Conservation (phyloP, 2,888 invertebrate species). For the Leptura quadrifasciata region DNA sequence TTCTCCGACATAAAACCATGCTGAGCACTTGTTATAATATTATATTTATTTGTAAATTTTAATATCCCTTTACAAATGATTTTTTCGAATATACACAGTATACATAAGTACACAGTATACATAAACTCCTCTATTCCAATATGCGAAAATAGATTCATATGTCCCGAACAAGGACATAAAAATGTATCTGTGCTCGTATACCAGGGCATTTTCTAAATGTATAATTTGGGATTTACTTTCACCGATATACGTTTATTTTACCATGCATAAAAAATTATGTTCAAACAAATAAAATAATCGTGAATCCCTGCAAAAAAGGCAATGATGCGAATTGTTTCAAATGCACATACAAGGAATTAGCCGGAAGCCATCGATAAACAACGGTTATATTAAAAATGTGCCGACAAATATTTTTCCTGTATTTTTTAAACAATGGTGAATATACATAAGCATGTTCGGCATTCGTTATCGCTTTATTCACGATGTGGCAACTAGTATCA, state of each 20-base stretch:
- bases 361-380: constrained; percentile 7
- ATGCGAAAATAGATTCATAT: no score
- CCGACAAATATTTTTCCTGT: background rate
- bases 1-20: no score
- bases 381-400: background rate
- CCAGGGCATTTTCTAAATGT: no score
- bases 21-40: no score
- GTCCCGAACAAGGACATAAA: no score
- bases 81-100: no score
- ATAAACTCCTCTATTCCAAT: no score
- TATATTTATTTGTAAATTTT: no score
- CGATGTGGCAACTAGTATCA: background rate
- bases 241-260: background rate
- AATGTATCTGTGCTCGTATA: no score
- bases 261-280: background rate
- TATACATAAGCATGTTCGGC: background rate
- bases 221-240: background rate
- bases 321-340: constrained; percentile 3
- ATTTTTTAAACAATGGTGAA: background rate
- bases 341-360: background rate
- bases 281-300: background rate
- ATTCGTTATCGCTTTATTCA: background rate
- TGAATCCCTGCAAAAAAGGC: background rate
- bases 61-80: no score
- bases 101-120: no score